Base-by-base conservation (phyloP, 2,113 vertebrate genomes). In the Geothlypis trichas region DNA sequence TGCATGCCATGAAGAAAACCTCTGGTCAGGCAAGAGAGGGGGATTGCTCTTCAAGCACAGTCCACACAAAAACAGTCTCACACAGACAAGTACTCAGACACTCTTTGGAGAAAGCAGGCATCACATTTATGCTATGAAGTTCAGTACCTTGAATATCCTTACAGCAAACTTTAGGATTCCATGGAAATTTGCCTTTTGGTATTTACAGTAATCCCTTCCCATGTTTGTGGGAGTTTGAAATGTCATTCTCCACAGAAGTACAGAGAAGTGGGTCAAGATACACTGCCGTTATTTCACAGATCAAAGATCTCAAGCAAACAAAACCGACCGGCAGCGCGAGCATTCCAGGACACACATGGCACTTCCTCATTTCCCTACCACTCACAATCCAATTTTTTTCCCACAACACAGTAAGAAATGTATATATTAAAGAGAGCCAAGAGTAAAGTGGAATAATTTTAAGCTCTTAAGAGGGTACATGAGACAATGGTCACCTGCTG, bases 271-370 rank as follows among this genome's bases (percentile, higher is more conserved):
- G 44, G 49, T 46, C 82, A 92, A 68, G 58, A 69, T 22, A 37
- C 35, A 30, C 49, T 81, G 46, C 59, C 0, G 0, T 19, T 87
- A 61, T 26, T 84, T 54, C 39, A 76, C 22, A 55, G 55, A 82
- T 15, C 42, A 47, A 62, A 47, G 63, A 73, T 21, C 12, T 23
- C 37, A 46, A 63, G 47, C 42, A 71, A 79, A 77, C 35, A 46
- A 35, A 62, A 74, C 13, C 19, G 9, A 63, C n/a, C 3, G 0
- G 15, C 14, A 16, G 8, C 1, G 0, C 0, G 0, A 90, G n/a
- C 30, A 28, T 23, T n/a, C 57, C 18, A 67, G 12, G 57, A 54
- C 10, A 42, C 31, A 52, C 18, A 52, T 2, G 0, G 37, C 31
- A n/a, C 15, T n/a, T 57, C n/a, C 30, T 41, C 62, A 54, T n/a